Base-by-base conservation (phyloP, 2,797 vertebrate species). In the Lithobates pipiens region DNA sequence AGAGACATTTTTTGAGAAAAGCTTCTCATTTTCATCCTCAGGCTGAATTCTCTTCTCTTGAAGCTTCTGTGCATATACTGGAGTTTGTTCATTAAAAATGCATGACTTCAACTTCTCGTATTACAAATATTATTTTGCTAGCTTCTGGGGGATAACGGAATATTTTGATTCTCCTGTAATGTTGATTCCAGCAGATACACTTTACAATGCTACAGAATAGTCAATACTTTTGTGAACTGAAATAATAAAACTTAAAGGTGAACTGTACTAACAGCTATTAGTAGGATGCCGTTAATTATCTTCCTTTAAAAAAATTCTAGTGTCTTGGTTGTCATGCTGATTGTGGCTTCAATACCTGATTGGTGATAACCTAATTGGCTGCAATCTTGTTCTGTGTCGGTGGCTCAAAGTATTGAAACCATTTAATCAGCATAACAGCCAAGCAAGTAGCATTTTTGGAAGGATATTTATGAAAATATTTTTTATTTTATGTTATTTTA, bases 41-140 rank as follows among this genome's bases (percentile, higher is more conserved):
- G 67, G 77, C 77, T 10, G 77, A 65, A 65, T 65, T 70, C 44
- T 80, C 68, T 15, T 50, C 46, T 79, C 44, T 70, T 34, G 67
- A 34, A 70, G 67, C 68, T 54, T 50, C 27, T 23, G 67, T 80
- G 46, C 65, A 70, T 70, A 44, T 70, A 70, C 42, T 54, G 65
- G 32, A 54, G 77, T 80, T 70, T 34, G 16, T 34, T 80, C 67
- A 80, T 80, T 70, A 80, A 80, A 80, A 70, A 80, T 70, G 67
- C 46, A 80, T 70, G 67, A 27, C 67, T 42, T 67, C 57, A 77
- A 42, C 34, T 32, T 68, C 77, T 79, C 39, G 10, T 69, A 65
- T 67, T 79, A 69, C 77, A 79, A 50, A 79, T 79, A 69, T 79
- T 50, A 16, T 50, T 46, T 63, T 69, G 42, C 25, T 50, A 6